Evolutionary conservation across 2,113 vertebrate species (phyloP).

Genomic region (Gallinago media): DNA sequence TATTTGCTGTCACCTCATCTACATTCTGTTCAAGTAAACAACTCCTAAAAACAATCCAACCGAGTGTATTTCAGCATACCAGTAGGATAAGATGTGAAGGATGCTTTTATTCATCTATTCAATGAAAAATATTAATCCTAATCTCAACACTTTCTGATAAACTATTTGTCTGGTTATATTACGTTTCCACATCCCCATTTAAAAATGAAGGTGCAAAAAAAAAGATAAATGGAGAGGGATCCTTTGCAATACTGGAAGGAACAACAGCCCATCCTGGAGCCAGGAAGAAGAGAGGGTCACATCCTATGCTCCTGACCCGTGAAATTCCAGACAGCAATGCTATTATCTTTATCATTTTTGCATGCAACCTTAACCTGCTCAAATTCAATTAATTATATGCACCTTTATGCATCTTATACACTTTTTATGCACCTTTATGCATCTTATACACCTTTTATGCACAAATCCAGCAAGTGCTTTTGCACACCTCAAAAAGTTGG

Average conservation of each 20-base stretch:
- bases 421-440: neutral
- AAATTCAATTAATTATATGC: neutral
- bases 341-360: neutral
- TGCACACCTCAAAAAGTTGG: neutral
- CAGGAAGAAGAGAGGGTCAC: neutral
- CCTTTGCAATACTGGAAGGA: neutral
- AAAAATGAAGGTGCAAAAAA: neutral
- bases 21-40: neutral
- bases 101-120: neutral
- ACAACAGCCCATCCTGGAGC: neutral
- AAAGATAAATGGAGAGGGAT: neutral
- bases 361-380: neutral
- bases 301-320: neutral
- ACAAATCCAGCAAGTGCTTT: neutral
- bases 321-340: neutral
- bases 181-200: neutral
- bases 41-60: neutral
- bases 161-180: neutral
- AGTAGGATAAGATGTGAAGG: neutral
- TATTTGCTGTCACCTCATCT: neutral
- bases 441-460: neutral
- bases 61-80: neutral
- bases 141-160: neutral
- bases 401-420: neutral
- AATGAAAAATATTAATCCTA: neutral